Evolutionary conservation across 2,797 vertebrate genomes (phyloP), one percentile per base, ranked within the genome.

Genomic region (Notolabrus celidotus): DNA sequence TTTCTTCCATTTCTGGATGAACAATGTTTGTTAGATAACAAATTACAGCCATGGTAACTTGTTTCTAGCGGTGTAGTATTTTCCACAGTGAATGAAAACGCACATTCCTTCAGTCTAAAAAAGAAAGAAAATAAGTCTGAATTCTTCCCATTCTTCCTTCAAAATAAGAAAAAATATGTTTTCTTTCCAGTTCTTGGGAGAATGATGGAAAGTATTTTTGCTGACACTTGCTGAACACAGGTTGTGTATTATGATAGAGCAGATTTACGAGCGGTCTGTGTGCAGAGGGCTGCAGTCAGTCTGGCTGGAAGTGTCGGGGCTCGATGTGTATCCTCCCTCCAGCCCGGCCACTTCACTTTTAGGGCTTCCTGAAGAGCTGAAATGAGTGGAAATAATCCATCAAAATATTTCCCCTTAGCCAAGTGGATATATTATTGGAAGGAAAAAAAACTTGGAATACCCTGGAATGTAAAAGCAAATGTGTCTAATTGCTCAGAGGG

Each of bases 341-440:
- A 43, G 53, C 39, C 36, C 60, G 46, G 59, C 63, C 83, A 78
- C 80, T 88, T 83, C 84, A 79, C 79, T 81, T 77, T 82, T 77
- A 89, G 83, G 22, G 42, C 74, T 88, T 90, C 79, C 82, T 79
- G 82, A 86, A 67, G 67, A 76, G 52, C 61, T 61, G 47, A 71
- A 86, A 73, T 38, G 33, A 79, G 61, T 90, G 88, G 80, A 90
- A 90, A 87, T 80, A 67, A 80, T 86, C 82, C 75, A 80, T 89
- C 84, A 86, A 71, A 81, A 66, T 62, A 79, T 80, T 79, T 60
- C 19, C 19, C 11, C 43, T 47, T 16, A 1, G 50, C 56, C 43
- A 27, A 71, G 45, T 60, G 60, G 49, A 38, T 71, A 25, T 17
- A 67, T 62, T 34, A 50, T n/a, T 41, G 20, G 23, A 19, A 38